Conservation (phyloP, 2,888 invertebrate species). For the Acheta domesticus region DNA sequence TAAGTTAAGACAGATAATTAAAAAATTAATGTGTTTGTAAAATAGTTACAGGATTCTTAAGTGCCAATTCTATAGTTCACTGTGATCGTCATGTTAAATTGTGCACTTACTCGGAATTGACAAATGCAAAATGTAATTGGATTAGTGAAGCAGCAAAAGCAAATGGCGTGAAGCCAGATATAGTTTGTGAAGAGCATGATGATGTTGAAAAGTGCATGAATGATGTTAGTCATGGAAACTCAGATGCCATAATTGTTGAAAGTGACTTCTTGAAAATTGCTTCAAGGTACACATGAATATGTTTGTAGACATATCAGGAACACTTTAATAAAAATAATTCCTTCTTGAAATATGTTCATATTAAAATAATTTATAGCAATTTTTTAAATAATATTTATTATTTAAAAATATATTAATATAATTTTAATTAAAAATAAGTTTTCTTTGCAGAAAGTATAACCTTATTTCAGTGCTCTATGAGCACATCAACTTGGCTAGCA, state of each 20-base stretch:
- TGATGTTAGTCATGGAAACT: slow-evolving; percentile 58
- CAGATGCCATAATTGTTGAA: slow-evolving; percentile 69
- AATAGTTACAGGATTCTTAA: slow-evolving; percentile 46
- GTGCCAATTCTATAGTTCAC: slow-evolving; percentile 43
- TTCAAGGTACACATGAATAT: slow-evolving; percentile 53
- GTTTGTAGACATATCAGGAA: slow-evolving; percentile 22
- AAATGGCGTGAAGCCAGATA: slow-evolving; percentile 71
- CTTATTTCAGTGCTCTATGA: slow-evolving; percentile 61
- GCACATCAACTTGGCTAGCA: slow-evolving; percentile 55
- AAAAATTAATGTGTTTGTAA: background rate
- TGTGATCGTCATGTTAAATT: slow-evolving; percentile 47
- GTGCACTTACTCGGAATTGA: slow-evolving; percentile 67
- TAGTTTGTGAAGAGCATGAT: slow-evolving; percentile 68
- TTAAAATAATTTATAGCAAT: too few species aligned
- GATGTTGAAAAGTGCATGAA: slow-evolving; percentile 64
- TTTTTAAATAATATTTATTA: too few species aligned
- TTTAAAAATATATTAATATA: too few species aligned
- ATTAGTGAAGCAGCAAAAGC: slow-evolving; percentile 69
- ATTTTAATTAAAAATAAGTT: background rate
- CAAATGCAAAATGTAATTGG: slow-evolving; percentile 75
- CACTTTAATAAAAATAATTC: background rate
- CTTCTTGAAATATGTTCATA: background rate
- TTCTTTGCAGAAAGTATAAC: slow-evolving; percentile 53
- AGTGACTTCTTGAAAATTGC: slow-evolving; percentile 70
- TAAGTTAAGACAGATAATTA: background rate